Conservation (phyloP, 2,113 vertebrate genomes). For the Ploceus nigricollis region DNA sequence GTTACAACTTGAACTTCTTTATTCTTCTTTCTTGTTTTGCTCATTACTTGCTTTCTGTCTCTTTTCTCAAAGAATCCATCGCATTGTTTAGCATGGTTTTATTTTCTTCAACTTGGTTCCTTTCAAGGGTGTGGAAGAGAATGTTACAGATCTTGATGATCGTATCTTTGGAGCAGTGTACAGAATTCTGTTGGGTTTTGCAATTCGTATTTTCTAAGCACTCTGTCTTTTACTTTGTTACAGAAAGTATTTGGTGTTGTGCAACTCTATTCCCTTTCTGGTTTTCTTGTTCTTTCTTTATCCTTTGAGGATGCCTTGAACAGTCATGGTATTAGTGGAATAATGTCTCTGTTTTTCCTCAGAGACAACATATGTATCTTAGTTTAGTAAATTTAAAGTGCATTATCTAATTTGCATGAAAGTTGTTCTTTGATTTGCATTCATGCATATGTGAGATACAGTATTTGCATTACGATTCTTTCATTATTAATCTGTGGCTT, state of each 20-base stretch:
- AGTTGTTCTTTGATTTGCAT: conserved; percentile 30
- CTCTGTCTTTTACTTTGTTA: background rate
- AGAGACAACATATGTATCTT: background rate
- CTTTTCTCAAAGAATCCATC: background rate
- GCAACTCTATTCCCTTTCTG: background rate
- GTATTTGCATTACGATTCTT: background rate
- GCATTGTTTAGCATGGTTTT: background rate
- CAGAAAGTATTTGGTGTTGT: background rate
- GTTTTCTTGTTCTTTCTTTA: background rate
- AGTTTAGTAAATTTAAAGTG: background rate
- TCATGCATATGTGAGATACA: conserved; percentile 22
- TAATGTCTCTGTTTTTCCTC: background rate
- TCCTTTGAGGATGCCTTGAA: conserved; percentile 20
- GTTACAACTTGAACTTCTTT: background rate
- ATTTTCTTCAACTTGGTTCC: background rate
- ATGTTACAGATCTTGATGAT: background rate
- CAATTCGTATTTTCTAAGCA: background rate
- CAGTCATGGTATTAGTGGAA: background rate
- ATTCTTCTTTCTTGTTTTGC: background rate
- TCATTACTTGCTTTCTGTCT: background rate
- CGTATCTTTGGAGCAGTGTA: background rate
- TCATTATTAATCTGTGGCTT: conserved; percentile 11
- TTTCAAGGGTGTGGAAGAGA: background rate
- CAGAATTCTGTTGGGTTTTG: background rate
- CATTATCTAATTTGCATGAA: conserved; percentile 10